Conservation (phyloP, 2,797 vertebrate genomes). For the Acrossocheilus wenchowensis region DNA sequence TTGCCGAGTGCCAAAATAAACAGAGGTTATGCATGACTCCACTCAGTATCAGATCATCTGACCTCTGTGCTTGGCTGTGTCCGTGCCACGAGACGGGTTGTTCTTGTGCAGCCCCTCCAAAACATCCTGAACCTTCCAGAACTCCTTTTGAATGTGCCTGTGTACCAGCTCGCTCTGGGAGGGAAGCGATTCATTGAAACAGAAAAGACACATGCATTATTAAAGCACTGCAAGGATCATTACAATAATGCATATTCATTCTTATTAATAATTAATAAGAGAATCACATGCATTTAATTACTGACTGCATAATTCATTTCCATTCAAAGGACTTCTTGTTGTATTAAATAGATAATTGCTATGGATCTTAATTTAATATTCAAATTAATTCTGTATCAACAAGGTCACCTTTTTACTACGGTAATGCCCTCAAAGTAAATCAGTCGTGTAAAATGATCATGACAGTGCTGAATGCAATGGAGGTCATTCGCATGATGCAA, state of each 20-base stretch:
- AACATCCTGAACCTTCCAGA: constrained; percentile 96
- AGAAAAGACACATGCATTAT: constrained; percentile 45
- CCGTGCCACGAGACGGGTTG: constrained; percentile 89
- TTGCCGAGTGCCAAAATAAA: background rate
- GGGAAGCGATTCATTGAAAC: background rate
- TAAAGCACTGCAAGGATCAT: constrained; percentile 38
- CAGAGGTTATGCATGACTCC: background rate
- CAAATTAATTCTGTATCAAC: background rate
- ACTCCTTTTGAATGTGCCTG: constrained; percentile 93
- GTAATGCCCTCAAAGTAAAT: background rate
- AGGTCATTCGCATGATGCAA: background rate
- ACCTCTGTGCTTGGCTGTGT: constrained; percentile 95
- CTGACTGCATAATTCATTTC: constrained; percentile 44
- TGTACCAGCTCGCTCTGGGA: constrained; percentile 89
- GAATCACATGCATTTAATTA: constrained; percentile 52
- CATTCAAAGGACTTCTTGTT: constrained; percentile 11
- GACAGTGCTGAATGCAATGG: background rate
- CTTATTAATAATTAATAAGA: constrained; percentile 48
- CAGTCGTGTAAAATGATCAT: background rate
- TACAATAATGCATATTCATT: constrained; percentile 41
- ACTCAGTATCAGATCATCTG: background rate
- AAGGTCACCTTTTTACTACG: background rate
- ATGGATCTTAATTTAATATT: background rate
- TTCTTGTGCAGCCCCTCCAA: constrained; percentile 95
- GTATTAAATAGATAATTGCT: constrained; percentile 4